Percentiles rank a stretch among this genome's conserved stretches.
Conservation (phyloP, 1,140 invertebrate species). For the Triops longicaudatus region DNA sequence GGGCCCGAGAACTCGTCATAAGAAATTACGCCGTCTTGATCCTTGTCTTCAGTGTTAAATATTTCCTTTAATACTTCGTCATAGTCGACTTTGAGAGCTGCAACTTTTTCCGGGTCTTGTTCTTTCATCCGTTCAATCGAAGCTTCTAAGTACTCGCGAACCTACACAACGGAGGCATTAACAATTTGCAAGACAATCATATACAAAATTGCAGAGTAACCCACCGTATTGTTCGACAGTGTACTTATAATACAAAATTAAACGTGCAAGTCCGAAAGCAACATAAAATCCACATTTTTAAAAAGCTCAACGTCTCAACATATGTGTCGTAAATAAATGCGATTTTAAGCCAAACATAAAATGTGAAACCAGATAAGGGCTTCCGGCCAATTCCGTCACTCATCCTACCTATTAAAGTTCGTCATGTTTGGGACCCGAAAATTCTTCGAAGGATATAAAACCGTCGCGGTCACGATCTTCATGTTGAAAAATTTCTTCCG, state of each 20-base stretch:
- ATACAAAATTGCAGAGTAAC: too few species aligned
- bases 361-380: conserved; percentile 15
- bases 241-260: background rate
- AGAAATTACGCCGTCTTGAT: conserved; percentile 90
- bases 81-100: conserved; percentile 33
- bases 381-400: background rate
- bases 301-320: background rate
- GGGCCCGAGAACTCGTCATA: conserved; percentile 92
- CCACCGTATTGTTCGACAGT: background rate
- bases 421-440: conserved; percentile 93
- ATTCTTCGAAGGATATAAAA: conserved; percentile 89
- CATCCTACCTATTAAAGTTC: conserved; percentile 61
- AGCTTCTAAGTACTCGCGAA: conserved; percentile 22
- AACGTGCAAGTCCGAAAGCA: background rate
- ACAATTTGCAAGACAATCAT: background rate
- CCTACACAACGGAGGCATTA: conserved; percentile 20
- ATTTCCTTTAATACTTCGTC: conserved; percentile 67
- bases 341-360: conserved; percentile 13
- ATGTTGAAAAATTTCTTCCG: conserved; percentile 93
- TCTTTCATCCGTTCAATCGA: conserved; percentile 22
- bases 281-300: background rate
- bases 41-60: conserved; percentile 91
- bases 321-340: conserved; percentile 10
- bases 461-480: conserved; percentile 93
- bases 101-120: conserved; percentile 21